Percentiles rank a stretch among this genome's conserved stretches.
Evolutionary conservation across 1,140 invertebrate species (phyloP).

Genomic region (Polypedilum vanderplanki): DNA sequence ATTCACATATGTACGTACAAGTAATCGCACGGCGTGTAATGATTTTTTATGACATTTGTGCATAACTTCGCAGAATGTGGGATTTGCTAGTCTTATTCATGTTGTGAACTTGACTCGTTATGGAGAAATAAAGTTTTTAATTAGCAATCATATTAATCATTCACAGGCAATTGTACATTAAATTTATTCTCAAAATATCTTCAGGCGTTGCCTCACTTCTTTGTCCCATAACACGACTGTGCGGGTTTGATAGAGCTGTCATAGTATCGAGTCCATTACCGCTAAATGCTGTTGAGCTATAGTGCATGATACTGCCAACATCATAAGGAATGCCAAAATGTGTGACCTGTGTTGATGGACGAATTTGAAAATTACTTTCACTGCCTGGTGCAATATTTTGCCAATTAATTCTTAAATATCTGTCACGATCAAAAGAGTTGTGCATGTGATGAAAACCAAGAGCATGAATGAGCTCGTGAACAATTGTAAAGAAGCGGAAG

Average conservation of each 20-base stretch:
- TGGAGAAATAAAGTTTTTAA: too few relatives aligned
- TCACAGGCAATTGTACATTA: neutral
- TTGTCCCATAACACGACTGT: neutral
- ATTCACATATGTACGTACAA: too few relatives aligned
- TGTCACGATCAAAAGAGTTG: constrained; percentile 15
- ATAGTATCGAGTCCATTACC: constrained; percentile 65
- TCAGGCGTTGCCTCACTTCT: neutral
- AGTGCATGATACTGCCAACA: constrained; percentile 79
- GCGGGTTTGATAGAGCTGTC: constrained; percentile 41
- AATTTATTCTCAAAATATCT: neutral
- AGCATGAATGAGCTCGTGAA: neutral
- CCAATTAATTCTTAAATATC: constrained; percentile 12
- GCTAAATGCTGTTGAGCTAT: constrained; percentile 68
- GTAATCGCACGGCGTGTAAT: too few relatives aligned
- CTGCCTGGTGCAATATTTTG: constrained; percentile 47
- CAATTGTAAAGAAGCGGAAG: neutral
- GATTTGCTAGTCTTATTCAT: neutral
- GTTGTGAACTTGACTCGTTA: too few relatives aligned
- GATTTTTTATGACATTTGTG: constrained; percentile 14
- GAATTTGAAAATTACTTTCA: constrained; percentile 63
- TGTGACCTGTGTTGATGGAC: constrained; percentile 47
- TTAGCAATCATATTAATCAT: too few relatives aligned
- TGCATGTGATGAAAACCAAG: neutral
- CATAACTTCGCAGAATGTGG: constrained; percentile 10
- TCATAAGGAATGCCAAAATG: constrained; percentile 66